Conservation (phyloP, 92 coral and sea anemone genomes). For the Porites rus region DNA sequence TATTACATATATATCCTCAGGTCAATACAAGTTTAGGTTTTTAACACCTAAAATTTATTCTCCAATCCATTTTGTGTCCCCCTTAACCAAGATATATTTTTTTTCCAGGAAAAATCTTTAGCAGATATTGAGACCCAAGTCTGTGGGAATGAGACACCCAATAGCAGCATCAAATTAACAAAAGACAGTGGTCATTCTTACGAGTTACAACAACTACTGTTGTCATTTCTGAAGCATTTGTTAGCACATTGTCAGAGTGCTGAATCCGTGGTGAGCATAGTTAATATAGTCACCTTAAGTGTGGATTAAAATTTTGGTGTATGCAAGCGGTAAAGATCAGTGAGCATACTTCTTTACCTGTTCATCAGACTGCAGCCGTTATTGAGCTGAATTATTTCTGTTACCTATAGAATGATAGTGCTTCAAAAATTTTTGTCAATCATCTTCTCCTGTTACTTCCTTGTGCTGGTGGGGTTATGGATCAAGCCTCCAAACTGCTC, state of each 20-base stretch:
- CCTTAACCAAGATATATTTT: neutral
- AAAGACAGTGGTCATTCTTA: constrained; percentile 61
- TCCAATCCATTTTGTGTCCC: neutral
- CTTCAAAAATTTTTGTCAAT: constrained; percentile 61
- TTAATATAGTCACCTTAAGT: neutral
- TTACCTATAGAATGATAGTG: constrained; percentile 41
- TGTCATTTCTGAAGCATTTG: constrained; percentile 84
- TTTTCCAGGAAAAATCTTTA: constrained; percentile 51
- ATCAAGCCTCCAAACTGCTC: constrained; percentile 52
- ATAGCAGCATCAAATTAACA: neutral
- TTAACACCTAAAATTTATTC: too few species aligned
- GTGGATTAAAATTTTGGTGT: too few species aligned
- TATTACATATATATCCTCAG: too few species aligned
- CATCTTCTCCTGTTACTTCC: constrained; percentile 74
- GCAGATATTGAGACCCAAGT: constrained; percentile 48
- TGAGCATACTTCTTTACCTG: neutral
- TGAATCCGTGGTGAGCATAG: constrained; percentile 28
- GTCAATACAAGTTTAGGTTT: too few species aligned
- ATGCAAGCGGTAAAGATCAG: too few species aligned
- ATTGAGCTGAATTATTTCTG: neutral
- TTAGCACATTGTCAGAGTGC: constrained; percentile 76
- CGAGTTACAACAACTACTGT: constrained; percentile 66
- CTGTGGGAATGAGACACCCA: constrained; percentile 28
- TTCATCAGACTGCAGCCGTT: neutral
- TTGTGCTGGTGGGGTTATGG: constrained; percentile 77